phyloP scores from a whole-genome alignment of 2,888 invertebrate species.

The Griposia aprilina region DNA sequence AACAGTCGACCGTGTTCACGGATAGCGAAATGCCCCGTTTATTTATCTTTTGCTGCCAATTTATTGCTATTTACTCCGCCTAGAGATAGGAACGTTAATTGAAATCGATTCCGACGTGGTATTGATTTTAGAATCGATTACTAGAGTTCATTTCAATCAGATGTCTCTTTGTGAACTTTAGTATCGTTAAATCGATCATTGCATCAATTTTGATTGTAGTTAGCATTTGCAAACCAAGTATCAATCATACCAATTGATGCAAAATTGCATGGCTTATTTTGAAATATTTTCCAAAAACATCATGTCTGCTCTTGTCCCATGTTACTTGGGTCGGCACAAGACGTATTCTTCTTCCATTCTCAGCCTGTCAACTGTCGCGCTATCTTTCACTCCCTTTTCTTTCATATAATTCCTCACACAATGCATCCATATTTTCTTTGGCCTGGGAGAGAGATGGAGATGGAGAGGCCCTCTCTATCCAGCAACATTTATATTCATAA shows the following conservation, averaged over 20 bases:
- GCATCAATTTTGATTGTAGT: conserved; percentile 38
- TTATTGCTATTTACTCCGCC: conserved; percentile 60
- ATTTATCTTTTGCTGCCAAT: conserved; percentile 63
- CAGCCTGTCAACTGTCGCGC: not conserved
- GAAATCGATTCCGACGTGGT: conserved; percentile 47
- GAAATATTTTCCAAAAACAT: not conserved
- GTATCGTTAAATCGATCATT: conserved; percentile 35
- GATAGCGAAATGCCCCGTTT: conserved; percentile 62
- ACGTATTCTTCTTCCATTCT: not conserved
- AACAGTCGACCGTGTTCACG: conserved; percentile 50
- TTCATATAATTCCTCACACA: not conserved
- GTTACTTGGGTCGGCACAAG: no score
- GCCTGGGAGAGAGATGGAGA: not conserved
- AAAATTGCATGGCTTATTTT: conserved; percentile 8
- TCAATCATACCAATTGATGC: conserved; percentile 32
- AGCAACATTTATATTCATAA: not conserved
- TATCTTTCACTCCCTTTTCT: no score
- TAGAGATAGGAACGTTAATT: conserved; percentile 38
- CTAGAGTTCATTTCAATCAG: conserved; percentile 52
- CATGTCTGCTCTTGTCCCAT: not conserved
- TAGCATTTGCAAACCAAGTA: conserved; percentile 26
- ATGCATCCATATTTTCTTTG: not conserved
- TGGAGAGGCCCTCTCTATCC: not conserved
- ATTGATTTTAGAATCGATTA: conserved; percentile 58
- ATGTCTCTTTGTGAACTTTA: conserved; percentile 29